Percentiles rank a stretch among this genome's conserved stretches.
Evolutionary conservation across 2,888 invertebrate species (phyloP).

Genomic region (Mesorhabditis spiculigera): DNA sequence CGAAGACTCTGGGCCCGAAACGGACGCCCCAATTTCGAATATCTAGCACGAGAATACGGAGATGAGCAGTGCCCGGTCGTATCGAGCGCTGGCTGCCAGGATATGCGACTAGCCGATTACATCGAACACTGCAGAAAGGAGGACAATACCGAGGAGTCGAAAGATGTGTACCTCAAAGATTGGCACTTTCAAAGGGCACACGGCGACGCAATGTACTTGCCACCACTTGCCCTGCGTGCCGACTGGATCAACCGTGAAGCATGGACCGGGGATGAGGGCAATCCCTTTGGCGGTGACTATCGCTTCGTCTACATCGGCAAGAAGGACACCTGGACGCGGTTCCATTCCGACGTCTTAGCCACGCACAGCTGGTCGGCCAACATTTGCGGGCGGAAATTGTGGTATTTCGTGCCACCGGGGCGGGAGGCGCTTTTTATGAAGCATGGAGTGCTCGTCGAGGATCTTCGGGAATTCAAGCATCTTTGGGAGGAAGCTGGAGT

Average conservation of each 20-base stretch:
- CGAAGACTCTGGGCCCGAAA: conserved; percentile 28
- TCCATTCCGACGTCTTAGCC: conserved; percentile 90
- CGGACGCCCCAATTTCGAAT: conserved; percentile 29
- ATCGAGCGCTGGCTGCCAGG: conserved; percentile 12
- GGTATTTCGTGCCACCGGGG: conserved; percentile 81
- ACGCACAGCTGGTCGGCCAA: conserved; percentile 98
- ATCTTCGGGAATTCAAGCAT: conserved; percentile 27
- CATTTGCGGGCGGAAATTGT: conserved; percentile 81
- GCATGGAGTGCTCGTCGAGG: conserved; percentile 24
- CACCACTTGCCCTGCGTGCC: conserved; percentile 35
- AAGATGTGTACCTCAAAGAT: conserved; percentile 43
- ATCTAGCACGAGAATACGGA: conserved; percentile 29
- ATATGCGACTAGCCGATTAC: conserved; percentile 24
- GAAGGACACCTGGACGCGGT: conserved; percentile 86
- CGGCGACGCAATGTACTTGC: conserved; percentile 27
- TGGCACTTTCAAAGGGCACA: conserved; percentile 49
- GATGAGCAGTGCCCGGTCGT: conserved; percentile 32
- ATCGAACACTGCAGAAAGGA: conserved; percentile 19
- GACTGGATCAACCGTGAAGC: conserved; percentile 50
- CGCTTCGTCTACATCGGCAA: conserved; percentile 97
- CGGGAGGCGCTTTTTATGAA: conserved; percentile 57
- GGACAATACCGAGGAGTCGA: conserved; percentile 6
- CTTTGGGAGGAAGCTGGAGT: conserved; percentile 16
- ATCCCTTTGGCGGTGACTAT: conserved; percentile 69
- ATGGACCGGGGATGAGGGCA: conserved; percentile 29